Conservation (phyloP, 2,797 vertebrate species). For the Lepidocolaptes lacrymiger region DNA sequence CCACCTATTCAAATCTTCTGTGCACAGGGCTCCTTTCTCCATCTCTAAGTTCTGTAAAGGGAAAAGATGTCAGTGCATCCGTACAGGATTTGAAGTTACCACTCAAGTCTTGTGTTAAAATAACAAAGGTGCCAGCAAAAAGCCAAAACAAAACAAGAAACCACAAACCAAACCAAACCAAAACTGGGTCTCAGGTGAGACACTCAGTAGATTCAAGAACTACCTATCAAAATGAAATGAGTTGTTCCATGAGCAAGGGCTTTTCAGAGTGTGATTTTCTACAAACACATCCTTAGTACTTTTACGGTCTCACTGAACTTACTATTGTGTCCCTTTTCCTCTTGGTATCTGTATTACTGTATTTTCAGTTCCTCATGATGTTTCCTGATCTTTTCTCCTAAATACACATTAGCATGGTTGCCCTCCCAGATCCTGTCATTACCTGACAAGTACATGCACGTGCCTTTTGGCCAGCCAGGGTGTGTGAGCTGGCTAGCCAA, state of each 20-base stretch:
- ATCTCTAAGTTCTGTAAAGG: neutral
- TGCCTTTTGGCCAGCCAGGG: neutral
- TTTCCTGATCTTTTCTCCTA: neutral
- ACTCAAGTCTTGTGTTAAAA: neutral
- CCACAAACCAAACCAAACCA: neutral
- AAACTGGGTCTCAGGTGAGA: neutral
- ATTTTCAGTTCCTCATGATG: neutral
- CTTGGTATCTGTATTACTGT: neutral
- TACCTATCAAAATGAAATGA: neutral
- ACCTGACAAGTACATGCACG: rapidly evolving
- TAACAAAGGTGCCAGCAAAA: neutral
- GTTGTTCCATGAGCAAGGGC: neutral
- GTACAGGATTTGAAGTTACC: neutral
- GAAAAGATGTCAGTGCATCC: neutral
- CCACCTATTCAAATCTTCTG: constrained; percentile 53
- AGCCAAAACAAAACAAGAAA: neutral
- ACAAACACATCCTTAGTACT: neutral
- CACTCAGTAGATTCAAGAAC: neutral
- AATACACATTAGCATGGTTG: neutral
- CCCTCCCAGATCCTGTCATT: neutral
- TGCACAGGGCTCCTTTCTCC: constrained; percentile 43
- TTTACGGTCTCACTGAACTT: neutral
- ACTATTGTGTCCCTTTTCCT: neutral
- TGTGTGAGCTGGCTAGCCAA: neutral
- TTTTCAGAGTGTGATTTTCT: neutral